Conservation (phyloP, 2,888 invertebrate genomes). For the Escarpia spicata region DNA sequence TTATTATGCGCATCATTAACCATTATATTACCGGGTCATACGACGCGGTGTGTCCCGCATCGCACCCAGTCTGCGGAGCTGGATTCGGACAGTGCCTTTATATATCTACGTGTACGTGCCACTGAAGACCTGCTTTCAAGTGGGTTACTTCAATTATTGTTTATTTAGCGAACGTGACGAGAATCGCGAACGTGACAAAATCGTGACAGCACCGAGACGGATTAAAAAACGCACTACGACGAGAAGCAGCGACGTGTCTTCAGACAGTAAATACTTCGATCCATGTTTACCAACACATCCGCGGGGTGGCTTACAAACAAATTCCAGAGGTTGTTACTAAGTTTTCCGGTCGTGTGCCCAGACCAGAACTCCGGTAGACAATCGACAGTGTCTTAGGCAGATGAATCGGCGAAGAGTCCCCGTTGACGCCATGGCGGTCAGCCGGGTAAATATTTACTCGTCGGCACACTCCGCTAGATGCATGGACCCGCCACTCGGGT, state of each 20-base stretch:
- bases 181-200: not conserved
- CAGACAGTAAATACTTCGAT: not conserved
- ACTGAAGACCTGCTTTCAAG: not conserved
- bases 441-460: conserved; percentile 3
- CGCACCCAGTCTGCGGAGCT: not conserved
- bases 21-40: not conserved
- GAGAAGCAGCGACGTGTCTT: not conserved
- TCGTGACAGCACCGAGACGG: not conserved
- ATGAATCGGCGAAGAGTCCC: not conserved
- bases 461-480: not conserved
- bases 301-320: not conserved
- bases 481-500: not conserved
- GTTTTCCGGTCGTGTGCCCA: not conserved
- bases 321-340: not conserved
- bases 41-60: not conserved
- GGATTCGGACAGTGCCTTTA: not conserved
- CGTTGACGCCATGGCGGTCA: not conserved
- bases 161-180: not conserved
- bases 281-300: not conserved
- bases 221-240: not conserved
- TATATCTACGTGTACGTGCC: not conserved
- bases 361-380: not conserved
- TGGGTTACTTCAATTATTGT: conserved; percentile 8
- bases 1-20: not conserved
- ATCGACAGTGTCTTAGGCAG: not conserved